Evolutionary conservation across 2,113 vertebrate genomes (phyloP), one percentile per base, ranked within the genome.

Genomic region (Oryzias curvinotus): DNA sequence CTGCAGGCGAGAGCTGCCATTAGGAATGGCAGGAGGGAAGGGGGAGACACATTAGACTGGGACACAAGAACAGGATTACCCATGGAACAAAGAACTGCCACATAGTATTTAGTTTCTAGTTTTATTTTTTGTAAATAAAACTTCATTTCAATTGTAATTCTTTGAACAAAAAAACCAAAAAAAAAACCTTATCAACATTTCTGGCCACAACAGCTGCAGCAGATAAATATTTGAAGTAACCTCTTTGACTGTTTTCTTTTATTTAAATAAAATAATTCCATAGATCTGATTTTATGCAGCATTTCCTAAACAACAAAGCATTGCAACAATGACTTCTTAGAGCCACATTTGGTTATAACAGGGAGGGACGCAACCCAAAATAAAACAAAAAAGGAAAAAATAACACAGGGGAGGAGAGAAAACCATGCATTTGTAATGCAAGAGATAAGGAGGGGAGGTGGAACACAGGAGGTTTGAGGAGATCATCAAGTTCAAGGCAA

Each of bases 61-160:
- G 84, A 88, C 75, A 85, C 82, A 87, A 81, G 82, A 89, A 88
- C 81, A 79, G 75, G 74, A 87, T 73, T 77, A 89, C 81, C 85
- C 85, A 90, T 77, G 84, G 81, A 87, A 87, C 87, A 90, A 82
- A 91, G 85, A 84, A 84, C 80, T 76, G 74, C 82, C 78, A 85
- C 89, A 82, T 85, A 72, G 72, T 80, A 54, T 87, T 87, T 87
- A 87, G 84, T 87, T 82, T 85, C 83, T 86, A 65, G 73, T 90
- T 93, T 48, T 93, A 98, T 97, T 96, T 98, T 88, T 97, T 96
- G 97, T 23, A 98, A 99, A 99, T 98, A 98, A 94, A 92, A 65
- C 91, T 91, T 91, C 95, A 95, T 97, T 95, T 96, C 93, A 92
- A 91, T 92, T 86, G 90, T 93, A 80, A 74, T 85, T 93, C 92